phyloP scores from a whole-genome alignment of 1,140 invertebrate species.

The Drosophila quadrilineata region DNA sequence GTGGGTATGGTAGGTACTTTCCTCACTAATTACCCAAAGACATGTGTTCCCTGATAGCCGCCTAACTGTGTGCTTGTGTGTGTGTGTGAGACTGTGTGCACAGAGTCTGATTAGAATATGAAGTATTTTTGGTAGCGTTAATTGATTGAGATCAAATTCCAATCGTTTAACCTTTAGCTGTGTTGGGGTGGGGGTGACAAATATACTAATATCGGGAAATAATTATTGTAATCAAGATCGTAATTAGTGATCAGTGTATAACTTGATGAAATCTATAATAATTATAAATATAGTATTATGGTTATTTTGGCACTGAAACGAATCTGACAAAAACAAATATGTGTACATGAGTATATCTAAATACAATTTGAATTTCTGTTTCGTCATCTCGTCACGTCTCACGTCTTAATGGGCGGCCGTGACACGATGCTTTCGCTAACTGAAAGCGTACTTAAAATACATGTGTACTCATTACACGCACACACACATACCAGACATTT shows the following conservation, averaged over 20 bases:
- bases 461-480: too few species aligned
- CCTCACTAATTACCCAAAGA: constrained; percentile 60
- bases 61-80: constrained; percentile 7
- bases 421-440: constrained; percentile 14
- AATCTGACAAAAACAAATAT: not conserved
- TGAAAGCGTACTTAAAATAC: constrained; percentile 5
- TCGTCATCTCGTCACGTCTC: not conserved
- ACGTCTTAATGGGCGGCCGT: not conserved
- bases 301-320: not conserved
- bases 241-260: too few species aligned
- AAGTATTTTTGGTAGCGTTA: constrained; percentile 11
- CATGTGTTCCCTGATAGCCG: constrained; percentile 50
- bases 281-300: not conserved
- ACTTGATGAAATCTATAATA: not conserved
- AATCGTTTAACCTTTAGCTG: constrained; percentile 25
- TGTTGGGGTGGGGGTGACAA: too few species aligned
- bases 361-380: not conserved
- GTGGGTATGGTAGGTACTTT: constrained; percentile 39
- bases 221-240: too few species aligned
- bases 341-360: not conserved
- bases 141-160: constrained; percentile 69
- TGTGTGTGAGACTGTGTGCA: too few species aligned
- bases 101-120: constrained; percentile 52
- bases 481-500: not conserved
- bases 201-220: too few species aligned